These are phyloP conservation scores for Dermolepida albohirtum DNA, from an alignment of 2,888 invertebrate genomes.

Conservation along the genomic window DNA sequence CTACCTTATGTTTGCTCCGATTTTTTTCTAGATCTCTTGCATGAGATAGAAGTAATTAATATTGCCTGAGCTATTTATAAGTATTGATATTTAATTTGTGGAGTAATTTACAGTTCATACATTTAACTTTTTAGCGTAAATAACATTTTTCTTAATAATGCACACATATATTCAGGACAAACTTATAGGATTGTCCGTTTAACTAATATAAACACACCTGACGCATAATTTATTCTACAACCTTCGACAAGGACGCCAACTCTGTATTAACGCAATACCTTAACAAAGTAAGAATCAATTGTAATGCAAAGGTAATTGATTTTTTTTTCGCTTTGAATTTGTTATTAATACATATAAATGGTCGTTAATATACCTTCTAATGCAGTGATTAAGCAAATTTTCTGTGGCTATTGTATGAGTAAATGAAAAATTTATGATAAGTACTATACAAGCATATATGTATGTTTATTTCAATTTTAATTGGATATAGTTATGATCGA, in stretches of 20 bases:
- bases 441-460: not conserved
- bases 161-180: too few species aligned
- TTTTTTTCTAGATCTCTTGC: slow-evolving; percentile 8
- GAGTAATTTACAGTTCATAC: slow-evolving; percentile 12
- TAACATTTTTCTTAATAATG: slow-evolving; percentile 1
- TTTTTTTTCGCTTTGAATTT: slow-evolving; percentile 25
- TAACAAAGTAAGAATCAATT: slow-evolving; percentile 25
- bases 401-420: not conserved
- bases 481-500: not conserved
- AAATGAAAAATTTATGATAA: slow-evolving; percentile 17
- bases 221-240: slow-evolving; percentile 45
- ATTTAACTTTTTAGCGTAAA: slow-evolving; percentile 1
- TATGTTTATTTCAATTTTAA: not conserved
- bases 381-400: slow-evolving; percentile 19
- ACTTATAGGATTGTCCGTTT: too few species aligned
- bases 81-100: slow-evolving; percentile 21
- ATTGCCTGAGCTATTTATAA: slow-evolving; percentile 12
- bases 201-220: slow-evolving; percentile 44
- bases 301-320: slow-evolving; percentile 37
- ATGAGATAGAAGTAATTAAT: slow-evolving; percentile 25
- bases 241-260: slow-evolving; percentile 47
- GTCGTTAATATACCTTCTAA: slow-evolving; percentile 4
- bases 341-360: slow-evolving; percentile 13
- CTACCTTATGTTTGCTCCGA: not conserved
- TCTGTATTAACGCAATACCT: slow-evolving; percentile 28